phyloP scores from a whole-genome alignment of 2,888 invertebrate species.

The Rhopalosiphum nymphaeae region DNA sequence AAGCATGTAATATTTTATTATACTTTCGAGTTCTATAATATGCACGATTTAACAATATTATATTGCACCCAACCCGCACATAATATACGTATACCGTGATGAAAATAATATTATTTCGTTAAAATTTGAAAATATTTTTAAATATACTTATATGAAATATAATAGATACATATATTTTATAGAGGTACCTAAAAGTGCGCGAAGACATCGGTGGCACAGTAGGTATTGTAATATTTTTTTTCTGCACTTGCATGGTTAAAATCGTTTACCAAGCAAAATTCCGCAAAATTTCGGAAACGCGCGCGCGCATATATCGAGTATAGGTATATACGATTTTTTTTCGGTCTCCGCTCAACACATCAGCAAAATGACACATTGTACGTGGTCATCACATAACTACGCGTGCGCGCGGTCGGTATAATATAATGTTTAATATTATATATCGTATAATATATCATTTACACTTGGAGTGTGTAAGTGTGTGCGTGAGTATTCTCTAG shows the following conservation, averaged over 20 bases:
- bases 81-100: not conserved
- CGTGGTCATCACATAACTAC: conserved; percentile 42
- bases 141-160: not conserved
- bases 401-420: not conserved
- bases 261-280: conserved; percentile 45
- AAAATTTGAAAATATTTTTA: not conserved
- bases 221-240: conserved; percentile 3
- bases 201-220: not conserved
- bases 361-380: conserved; percentile 61
- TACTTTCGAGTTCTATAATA: not conserved
- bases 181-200: not conserved
- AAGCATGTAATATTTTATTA: not conserved
- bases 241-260: not conserved
- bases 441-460: not conserved
- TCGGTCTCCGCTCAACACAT: conserved; percentile 11
- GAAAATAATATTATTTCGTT: not conserved
- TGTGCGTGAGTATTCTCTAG: too few relatives aligned
- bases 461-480: not conserved
- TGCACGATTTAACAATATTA: not conserved
- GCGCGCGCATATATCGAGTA: not conserved
- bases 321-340: conserved; percentile 32
- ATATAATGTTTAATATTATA: not conserved
- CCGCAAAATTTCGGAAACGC: conserved; percentile 40
- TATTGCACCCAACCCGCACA: not conserved
- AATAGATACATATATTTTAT: not conserved